Base-by-base conservation (phyloP, 2,113 vertebrate species). In the Saccopteryx bilineata region DNA sequence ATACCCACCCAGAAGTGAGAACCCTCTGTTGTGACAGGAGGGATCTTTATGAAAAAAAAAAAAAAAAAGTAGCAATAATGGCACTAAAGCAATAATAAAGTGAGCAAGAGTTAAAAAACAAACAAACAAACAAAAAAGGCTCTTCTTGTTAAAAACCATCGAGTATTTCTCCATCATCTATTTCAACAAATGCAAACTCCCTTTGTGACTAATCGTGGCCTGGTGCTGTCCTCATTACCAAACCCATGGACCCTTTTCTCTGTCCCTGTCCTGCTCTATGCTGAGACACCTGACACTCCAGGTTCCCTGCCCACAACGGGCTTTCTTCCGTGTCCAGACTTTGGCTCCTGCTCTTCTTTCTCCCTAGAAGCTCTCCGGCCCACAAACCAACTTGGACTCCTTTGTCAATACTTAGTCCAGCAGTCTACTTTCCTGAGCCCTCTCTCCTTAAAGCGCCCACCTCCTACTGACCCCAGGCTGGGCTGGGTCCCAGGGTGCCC, bases 181-280 rank as follows among this genome's bases (percentile, higher is more conserved):
- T 56, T 50, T 79, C 52, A 65, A 39, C n/a, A 66, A 14, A 18
- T 19, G 31, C 46, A 14, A 9, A 13, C 2, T 61, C 46, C 11
- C 24, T 69, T 4, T 8, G 28, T 5, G 76, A 18, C 4, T 12
- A 31, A 3, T 17, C 15, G 18, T 9, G 19, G 46, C 24, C 61
- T 86, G 65, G 21, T 2, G 23, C 13, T n/a, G 0, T 66, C 21
- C 39, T 86, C n/a, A 26, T 10, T 0, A 4, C 9, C 4, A 15
- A 4, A 33, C 33, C 28, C n/a, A 3, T 46, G 7, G 9, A 9
- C 8, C n/a, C n/a, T 23, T n/a, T 31, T 7, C 65, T 31, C 15
- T 2, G 54, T 46, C 24, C 2, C 18, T 15, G 11, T 2, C 18
- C 4, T 0, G 5, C 5, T 23, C 5, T 2, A 1, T 21, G 18